Base-by-base conservation (phyloP, 2,113 vertebrate species). In the Nesoenas mayeri region DNA sequence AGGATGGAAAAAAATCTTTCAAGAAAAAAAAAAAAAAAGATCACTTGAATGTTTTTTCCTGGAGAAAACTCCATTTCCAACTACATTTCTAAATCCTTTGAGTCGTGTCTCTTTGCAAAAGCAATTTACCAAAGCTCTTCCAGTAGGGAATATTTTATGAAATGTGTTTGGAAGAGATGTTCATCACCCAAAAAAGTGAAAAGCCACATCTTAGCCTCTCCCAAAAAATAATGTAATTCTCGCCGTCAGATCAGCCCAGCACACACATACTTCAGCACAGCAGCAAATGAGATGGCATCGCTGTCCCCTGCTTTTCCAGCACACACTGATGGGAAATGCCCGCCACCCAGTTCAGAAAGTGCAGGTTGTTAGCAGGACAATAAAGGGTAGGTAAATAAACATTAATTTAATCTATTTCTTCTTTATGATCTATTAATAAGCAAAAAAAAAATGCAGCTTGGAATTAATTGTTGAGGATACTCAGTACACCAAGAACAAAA, bases 401-500 rank as follows among this genome's bases (percentile, higher is more conserved):
- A 12, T 10, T 8, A 38, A 2, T 53, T 34, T 32, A 32, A 71
- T 47, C n/a, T 77, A 17, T 72, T 79, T 82, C 25, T 62, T 64
- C 24, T 22, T 44, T 88, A 15, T 65, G 32, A 69, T 21, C 17
- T 83, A 38, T 14, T 60, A 24, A 62, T 58, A 79, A 66, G 31
- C 11, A 70, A 54, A 62, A 86, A 75, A 66, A 3, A 5, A 73
- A 32, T 15, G 42, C 21, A 61, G 8, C 12, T 89, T 78, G 10
- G 13, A 58, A 66, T 73, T 80, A 54, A 53, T 70, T 66, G 10
- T 70, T 74, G 29, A 66, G 16, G 8, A 17, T 53, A 42, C 8
- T 62, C 4, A 28, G 21, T 38, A 34, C 5, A 42, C 5, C 25
- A 31, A 74, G 34, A 28, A 3, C 9, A 5, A 0, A 4, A 19